Conservation (phyloP, 2,888 invertebrate species). For the Hetaerina titia region DNA sequence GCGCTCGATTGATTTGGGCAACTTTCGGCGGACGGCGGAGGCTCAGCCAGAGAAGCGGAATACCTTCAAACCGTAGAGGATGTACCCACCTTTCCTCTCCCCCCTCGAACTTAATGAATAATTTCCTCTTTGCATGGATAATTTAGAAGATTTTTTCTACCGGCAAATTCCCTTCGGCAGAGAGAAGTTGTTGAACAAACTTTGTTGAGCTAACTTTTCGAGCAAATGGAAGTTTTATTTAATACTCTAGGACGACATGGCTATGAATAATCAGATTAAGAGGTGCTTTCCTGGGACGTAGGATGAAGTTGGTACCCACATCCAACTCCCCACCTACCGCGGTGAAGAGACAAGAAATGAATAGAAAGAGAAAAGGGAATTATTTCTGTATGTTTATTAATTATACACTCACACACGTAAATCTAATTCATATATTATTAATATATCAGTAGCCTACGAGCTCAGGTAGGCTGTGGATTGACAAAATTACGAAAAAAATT, state of each 20-base stretch:
- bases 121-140: constrained; percentile 23
- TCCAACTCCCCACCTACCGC: too few species aligned
- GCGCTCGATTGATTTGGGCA: background rate
- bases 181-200: background rate
- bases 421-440: too few species aligned
- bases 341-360: too few species aligned
- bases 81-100: background rate
- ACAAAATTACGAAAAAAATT: too few species aligned
- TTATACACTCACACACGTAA: too few species aligned
- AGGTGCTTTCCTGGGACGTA: background rate
- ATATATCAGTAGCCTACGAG: too few species aligned
- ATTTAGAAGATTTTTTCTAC: background rate
- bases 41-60: background rate
- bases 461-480: too few species aligned
- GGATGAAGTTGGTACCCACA: background rate
- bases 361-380: too few species aligned
- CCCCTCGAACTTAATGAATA: background rate
- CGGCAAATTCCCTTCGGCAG: background rate
- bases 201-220: background rate
- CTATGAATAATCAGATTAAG: constrained; percentile 25
- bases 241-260: constrained; percentile 3
- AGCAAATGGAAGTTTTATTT: background rate
- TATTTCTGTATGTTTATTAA: too few species aligned
- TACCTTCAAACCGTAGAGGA: background rate
- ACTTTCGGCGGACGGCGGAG: background rate